phyloP scores from a whole-genome alignment of 2,113 vertebrate species.

The Crocuta crocuta region DNA sequence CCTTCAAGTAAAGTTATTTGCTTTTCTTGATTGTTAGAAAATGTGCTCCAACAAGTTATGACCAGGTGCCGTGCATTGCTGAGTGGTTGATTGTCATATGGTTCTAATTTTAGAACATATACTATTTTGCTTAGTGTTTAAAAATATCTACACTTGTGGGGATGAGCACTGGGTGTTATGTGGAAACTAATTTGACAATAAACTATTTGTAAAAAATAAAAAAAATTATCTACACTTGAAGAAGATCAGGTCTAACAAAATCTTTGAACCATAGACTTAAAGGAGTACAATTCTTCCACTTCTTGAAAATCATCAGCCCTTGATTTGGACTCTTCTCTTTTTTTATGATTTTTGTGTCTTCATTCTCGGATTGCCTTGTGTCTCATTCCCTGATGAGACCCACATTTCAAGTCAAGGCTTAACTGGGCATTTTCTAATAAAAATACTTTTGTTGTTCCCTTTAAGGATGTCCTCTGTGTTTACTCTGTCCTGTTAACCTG shows the following conservation, averaged over 20 bases:
- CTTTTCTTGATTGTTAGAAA: conserved; percentile 59
- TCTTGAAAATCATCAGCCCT: neutral
- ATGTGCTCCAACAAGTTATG: conserved; percentile 25
- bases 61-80: neutral
- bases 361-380: neutral
- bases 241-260: neutral
- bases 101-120: neutral
- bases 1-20: conserved; percentile 20
- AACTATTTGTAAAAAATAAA: too few species aligned
- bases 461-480: neutral
- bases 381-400: neutral
- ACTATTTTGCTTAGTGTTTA: neutral
- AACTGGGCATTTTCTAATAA: neutral
- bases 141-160: neutral
- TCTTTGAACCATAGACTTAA: neutral
- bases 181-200: too few species aligned
- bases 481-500: neutral
- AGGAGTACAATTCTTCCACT: neutral
- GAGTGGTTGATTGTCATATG: neutral
- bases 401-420: neutral
- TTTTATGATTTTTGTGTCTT: neutral
- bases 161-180: too few species aligned
- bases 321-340: neutral
- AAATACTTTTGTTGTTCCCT: neutral
- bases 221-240: neutral